Conservation (phyloP, 2,888 invertebrate species). For the Rhopalosiphum nymphaeae region DNA sequence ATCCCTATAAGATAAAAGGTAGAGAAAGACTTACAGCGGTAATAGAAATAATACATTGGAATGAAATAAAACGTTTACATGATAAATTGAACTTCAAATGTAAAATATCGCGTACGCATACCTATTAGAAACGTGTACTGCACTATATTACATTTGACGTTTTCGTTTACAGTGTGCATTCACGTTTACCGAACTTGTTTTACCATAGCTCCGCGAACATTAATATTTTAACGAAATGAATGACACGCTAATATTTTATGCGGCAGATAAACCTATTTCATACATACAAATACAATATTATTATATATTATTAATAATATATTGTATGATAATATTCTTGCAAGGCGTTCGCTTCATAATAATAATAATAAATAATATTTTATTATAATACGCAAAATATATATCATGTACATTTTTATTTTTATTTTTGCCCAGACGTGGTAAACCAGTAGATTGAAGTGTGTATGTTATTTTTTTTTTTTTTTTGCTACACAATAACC, state of each 20-base stretch:
- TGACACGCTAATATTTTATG: slow-evolving; percentile 35
- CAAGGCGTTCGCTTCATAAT: not conserved
- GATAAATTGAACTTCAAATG: slow-evolving; percentile 34
- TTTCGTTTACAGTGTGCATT: not conserved
- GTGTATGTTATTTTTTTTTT: not conserved
- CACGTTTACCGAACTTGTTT: slow-evolving; percentile 37
- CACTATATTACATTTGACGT: slow-evolving; percentile 10
- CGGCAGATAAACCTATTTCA: not conserved
- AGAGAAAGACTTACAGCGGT: not conserved
- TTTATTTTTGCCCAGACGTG: not conserved
- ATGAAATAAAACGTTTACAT: slow-evolving; percentile 8
- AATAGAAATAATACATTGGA: not conserved
- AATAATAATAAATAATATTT: slow-evolving; percentile 19
- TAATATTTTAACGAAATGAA: slow-evolving; percentile 32
- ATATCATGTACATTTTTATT: not conserved
- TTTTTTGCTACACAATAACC: slow-evolving; percentile 9
- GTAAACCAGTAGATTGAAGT: not conserved
- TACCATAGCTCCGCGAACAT: not conserved
- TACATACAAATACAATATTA: not conserved
- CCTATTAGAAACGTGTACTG: not conserved
- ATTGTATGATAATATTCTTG: not conserved
- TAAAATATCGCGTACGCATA: not conserved
- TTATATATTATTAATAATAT: not conserved
- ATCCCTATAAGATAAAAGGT: not conserved
- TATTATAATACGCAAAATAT: not conserved